Base-by-base conservation (phyloP, 2,113 vertebrate species). In the Empidonax alnorum region DNA sequence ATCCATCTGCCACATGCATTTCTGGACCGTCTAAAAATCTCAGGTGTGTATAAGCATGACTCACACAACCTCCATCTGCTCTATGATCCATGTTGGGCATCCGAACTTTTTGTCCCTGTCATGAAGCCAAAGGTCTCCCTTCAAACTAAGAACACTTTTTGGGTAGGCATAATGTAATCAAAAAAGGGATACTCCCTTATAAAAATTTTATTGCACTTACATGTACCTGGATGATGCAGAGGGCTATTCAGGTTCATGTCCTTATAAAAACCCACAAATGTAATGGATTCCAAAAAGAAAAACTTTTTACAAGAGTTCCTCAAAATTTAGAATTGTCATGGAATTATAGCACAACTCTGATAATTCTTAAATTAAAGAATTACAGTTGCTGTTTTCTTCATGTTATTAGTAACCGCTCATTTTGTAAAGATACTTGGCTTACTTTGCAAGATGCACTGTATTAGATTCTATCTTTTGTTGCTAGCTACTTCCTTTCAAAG, bases 51-150 rank as follows among this genome's bases (percentile, higher is more conserved):
- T 44, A 77, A 76, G 68, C 76, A 92, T 90, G 91, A 91, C 58
- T 97, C 91, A 90, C 59, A 59, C 55, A 87, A 65, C 30, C 75
- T 96, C 90, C 90, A 91, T 94, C 94, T 96, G 87, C 92, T 97
- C 90, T 73, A 68, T 47, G 39, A 86, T 77, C 84, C 82, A 80
- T 19, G 59, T 63, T 88, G 84, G 84, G 33, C 82, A 67, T 28
- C 42, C 44, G 42, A 59, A 74, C 13, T 46, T 96, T 83, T 28
- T 21, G 83, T 52, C 5, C 1, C 71, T 91, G 82, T 37, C 91
- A 77, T 8, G 22, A 83, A 93, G 84, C 93, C 78, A 93, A 87
- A 83, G 41, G n/a, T 11, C 46, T 85, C 23, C 53, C 50, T 91
- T 91, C 3, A 15, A 91, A 73, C 14, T 66, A 81, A 79, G 50